Evolutionary conservation across 2,888 invertebrate genomes (phyloP).

Genomic region (Lamproptera curius): DNA sequence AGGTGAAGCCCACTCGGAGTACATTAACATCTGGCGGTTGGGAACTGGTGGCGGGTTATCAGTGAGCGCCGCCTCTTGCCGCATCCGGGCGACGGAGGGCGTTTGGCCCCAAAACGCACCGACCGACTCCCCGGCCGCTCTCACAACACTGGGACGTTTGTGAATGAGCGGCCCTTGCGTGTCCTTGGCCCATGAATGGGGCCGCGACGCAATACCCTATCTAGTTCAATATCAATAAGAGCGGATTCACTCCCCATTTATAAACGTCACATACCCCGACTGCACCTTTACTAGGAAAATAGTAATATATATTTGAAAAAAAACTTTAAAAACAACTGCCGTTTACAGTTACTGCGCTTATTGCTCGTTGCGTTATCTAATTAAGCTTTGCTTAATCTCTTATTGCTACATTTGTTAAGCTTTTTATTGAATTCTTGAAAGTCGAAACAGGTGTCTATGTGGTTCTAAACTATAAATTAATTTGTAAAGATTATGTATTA

Average conservation of each 20-base stretch:
- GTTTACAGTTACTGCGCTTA: no score
- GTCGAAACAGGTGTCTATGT: no score
- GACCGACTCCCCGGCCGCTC: constrained; percentile 44
- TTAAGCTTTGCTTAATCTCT: no score
- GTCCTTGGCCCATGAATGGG: constrained; percentile 40
- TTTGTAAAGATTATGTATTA: no score
- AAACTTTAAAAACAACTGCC: no score
- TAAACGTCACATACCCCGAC: no score
- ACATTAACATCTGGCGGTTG: constrained; percentile 50
- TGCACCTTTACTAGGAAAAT: no score
- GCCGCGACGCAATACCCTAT: constrained; percentile 21
- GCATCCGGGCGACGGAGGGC: constrained; percentile 35
- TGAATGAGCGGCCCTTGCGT: constrained; percentile 52
- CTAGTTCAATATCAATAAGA: constrained; percentile 43
- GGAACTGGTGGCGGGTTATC: constrained; percentile 46
- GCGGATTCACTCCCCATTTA: constrained; percentile 26
- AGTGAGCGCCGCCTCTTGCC: constrained; percentile 35
- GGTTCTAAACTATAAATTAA: no score
- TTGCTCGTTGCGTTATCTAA: no score
- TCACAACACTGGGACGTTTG: constrained; percentile 38
- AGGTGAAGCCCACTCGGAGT: constrained; percentile 24
- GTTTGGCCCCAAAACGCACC: constrained; percentile 48
- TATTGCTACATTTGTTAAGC: no score
- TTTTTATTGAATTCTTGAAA: no score
- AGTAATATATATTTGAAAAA: no score